Conservation (phyloP, 30 jellyfish, hydroid and myxozoan species). For the Hydra vulgaris region DNA sequence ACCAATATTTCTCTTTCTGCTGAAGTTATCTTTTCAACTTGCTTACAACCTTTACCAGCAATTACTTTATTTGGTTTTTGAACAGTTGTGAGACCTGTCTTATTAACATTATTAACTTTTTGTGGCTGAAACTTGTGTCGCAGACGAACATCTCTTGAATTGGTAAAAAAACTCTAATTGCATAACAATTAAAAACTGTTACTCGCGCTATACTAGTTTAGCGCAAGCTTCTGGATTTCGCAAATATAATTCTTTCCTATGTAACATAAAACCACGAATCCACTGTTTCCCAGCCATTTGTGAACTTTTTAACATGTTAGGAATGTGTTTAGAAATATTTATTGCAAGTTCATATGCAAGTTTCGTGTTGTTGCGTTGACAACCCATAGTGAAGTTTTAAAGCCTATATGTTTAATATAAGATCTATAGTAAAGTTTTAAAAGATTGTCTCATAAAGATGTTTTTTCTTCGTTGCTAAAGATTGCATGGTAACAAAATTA, state of each 20-base stretch:
- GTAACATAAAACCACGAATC: neutral
- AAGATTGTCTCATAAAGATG: neutral
- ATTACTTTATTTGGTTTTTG: neutral
- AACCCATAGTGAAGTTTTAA: neutral
- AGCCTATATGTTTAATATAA: too few species aligned
- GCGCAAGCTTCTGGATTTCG: neutral
- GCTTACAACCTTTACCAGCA: neutral
- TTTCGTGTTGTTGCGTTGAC: neutral
- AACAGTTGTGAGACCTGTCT: neutral
- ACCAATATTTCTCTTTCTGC: neutral
- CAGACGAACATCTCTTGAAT: neutral
- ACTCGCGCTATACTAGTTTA: neutral
- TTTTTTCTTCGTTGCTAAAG: neutral
- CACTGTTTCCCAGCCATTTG: neutral
- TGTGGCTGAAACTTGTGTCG: neutral
- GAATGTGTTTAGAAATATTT: neutral
- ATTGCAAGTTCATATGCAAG: neutral
- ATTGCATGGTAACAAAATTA: neutral
- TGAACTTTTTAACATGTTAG: neutral
- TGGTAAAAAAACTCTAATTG: neutral
- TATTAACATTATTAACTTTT: neutral
- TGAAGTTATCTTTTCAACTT: neutral
- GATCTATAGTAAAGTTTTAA: too few species aligned
- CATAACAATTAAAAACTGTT: neutral
- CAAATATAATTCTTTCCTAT: neutral